Evolutionary conservation across 2,113 vertebrate genomes (phyloP).

Genomic region (Vanacampus margaritifer): DNA sequence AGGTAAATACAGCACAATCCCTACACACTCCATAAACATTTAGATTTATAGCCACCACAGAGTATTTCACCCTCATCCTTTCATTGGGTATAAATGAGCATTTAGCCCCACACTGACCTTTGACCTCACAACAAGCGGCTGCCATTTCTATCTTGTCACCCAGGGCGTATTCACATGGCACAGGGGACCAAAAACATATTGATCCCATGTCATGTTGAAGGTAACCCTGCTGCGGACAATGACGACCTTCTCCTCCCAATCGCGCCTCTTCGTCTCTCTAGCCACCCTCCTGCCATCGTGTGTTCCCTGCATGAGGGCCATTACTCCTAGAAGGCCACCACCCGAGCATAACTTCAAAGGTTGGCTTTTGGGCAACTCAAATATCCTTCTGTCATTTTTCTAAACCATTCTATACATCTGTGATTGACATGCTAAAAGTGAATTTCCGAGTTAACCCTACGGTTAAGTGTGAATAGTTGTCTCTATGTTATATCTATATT

Average conservation of each 20-base stretch:
- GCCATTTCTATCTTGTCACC: slow-evolving; percentile 39
- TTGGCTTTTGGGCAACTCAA: slow-evolving; percentile 3
- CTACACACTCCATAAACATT: background rate
- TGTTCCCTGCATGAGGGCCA: slow-evolving; percentile 26
- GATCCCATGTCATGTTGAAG: slow-evolving; percentile 34
- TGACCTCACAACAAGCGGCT: slow-evolving; percentile 43
- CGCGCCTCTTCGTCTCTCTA: background rate
- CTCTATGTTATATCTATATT: too few species aligned
- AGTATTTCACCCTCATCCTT: too few species aligned
- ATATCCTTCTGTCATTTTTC: slow-evolving; percentile 7
- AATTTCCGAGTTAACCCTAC: too few species aligned
- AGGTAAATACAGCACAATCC: too few species aligned
- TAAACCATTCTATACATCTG: background rate
- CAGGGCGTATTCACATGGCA: slow-evolving; percentile 34
- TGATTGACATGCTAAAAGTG: background rate
- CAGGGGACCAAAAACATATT: slow-evolving; percentile 28
- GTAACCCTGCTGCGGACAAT: slow-evolving; percentile 32
- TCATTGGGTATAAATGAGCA: slow-evolving; percentile 35
- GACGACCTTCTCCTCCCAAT: slow-evolving; percentile 2
- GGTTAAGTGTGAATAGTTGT: too few species aligned
- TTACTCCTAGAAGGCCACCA: slow-evolving; percentile 13
- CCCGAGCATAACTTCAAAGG: slow-evolving; percentile 32
- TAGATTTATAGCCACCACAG: too few species aligned
- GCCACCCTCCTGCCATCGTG: slow-evolving; percentile 14
- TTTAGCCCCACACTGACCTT: slow-evolving; percentile 34